These are phyloP conservation scores for Lingula anatina DNA, from an alignment of 2,888 invertebrate genomes.

Conservation along the genomic window DNA sequence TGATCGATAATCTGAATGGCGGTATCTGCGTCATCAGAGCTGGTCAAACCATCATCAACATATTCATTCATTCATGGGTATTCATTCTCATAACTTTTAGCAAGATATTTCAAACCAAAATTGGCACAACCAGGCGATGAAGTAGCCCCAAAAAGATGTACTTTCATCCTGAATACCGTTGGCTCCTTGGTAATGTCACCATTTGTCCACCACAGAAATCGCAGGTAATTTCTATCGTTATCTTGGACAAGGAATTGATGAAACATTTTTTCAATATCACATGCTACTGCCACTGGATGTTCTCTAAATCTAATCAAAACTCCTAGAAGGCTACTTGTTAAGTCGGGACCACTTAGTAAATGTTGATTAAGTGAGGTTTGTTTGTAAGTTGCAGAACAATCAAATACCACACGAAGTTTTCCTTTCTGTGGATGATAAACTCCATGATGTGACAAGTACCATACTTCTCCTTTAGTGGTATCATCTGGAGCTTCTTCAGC, in stretches of 20 bases:
- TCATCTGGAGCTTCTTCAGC: background rate
- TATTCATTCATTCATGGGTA: constrained; percentile 8
- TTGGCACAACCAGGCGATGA: constrained; percentile 17
- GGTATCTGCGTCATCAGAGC: constrained; percentile 2
- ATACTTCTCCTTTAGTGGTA: background rate
- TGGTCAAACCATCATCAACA: constrained; percentile 15
- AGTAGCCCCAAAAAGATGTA: constrained; percentile 13
- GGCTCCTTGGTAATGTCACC: background rate
- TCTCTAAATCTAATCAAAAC: background rate
- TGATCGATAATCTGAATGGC: constrained; percentile 6
- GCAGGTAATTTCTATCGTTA: constrained; percentile 1
- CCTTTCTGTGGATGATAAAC: background rate
- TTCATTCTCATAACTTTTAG: constrained; percentile 1
- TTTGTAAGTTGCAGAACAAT: background rate
- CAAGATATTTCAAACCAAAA: constrained; percentile 12
- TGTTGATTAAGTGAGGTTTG: background rate
- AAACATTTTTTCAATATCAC: constrained; percentile 6
- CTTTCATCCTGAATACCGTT: background rate
- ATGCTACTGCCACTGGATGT: background rate
- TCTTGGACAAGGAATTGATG: constrained; percentile 5
- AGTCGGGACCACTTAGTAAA: background rate
- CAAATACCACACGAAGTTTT: background rate
- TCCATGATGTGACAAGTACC: background rate
- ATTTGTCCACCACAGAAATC: constrained; percentile 11
- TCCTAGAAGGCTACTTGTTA: background rate